Percentiles rank a stretch among this genome's conserved stretches.
These are phyloP conservation scores for Rhinogobio ventralis DNA, from an alignment of 2,797 vertebrate species.

Conservation along the genomic window DNA sequence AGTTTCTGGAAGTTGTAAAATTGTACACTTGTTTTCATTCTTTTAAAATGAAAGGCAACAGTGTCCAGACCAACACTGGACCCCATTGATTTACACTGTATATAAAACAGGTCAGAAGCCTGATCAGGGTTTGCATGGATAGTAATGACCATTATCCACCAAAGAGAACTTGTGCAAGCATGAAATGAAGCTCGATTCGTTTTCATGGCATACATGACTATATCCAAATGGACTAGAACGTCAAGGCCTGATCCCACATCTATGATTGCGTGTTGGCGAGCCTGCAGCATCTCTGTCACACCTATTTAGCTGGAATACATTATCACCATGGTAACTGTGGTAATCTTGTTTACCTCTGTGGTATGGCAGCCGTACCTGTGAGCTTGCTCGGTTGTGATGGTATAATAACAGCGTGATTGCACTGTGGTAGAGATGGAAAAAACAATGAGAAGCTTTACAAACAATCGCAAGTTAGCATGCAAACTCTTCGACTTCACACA, in stretches of 20 bases:
- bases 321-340: slow-evolving; percentile 39
- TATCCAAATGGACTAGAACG: background rate
- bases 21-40: background rate
- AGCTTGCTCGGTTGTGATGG: background rate
- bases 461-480: background rate
- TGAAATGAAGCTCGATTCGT: background rate
- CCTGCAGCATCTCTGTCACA: slow-evolving; percentile 19
- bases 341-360: slow-evolving; percentile 22
- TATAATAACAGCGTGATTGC: slow-evolving; percentile 11
- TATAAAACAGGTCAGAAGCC: background rate
- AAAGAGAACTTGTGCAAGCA: background rate
- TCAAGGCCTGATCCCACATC: background rate
- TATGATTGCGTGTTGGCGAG: slow-evolving; percentile 1
- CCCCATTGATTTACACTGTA: background rate
- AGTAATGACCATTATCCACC: background rate
- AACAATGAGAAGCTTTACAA: background rate
- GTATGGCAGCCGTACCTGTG: background rate
- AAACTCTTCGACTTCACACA: background rate
- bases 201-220: background rate
- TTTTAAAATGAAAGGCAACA: background rate
- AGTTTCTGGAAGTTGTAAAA: no score
- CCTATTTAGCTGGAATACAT: background rate
- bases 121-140: background rate
- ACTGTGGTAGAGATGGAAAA: background rate
- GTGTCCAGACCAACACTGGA: background rate